These are phyloP conservation scores for Caenorhabditis briggsae DNA, from an alignment of 1,140 invertebrate species.

Conservation along the genomic window DNA sequence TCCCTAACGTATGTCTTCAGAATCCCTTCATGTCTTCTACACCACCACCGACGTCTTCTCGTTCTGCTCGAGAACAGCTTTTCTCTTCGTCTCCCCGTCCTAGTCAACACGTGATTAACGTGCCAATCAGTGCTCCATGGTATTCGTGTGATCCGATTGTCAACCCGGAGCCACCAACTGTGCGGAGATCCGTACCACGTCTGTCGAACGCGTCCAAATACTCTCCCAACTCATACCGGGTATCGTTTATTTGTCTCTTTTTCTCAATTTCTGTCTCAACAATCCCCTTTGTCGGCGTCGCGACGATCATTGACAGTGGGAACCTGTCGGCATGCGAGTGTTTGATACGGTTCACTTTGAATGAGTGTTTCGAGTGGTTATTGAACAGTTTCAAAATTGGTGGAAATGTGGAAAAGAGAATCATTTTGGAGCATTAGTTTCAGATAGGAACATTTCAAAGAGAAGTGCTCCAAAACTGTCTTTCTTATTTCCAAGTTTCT, in stretches of 20 bases:
- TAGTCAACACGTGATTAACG: constrained; percentile 50
- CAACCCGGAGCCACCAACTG: constrained; percentile 4
- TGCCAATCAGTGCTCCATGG: constrained; percentile 61
- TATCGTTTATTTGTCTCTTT: constrained; percentile 34
- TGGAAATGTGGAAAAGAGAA: too few relatives aligned
- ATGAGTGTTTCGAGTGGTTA: background rate
- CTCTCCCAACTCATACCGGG: constrained; percentile 39
- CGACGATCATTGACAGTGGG: constrained; percentile 15
- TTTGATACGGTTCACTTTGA: background rate
- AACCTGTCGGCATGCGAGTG: constrained; percentile 19
- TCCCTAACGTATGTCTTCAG: constrained; percentile 50
- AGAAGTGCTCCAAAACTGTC: too few relatives aligned
- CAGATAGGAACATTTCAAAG: too few relatives aligned
- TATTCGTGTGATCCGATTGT: constrained; percentile 32
- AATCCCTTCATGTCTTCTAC: constrained; percentile 43
- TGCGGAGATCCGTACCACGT: background rate
- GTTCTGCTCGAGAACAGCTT: constrained; percentile 27
- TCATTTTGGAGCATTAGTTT: too few relatives aligned
- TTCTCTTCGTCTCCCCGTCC: constrained; percentile 1
- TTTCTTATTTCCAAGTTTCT: too few relatives aligned
- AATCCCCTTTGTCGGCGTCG: constrained; percentile 16
- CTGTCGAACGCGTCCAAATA: constrained; percentile 51
- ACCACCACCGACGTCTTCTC: background rate
- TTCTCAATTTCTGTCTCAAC: background rate
- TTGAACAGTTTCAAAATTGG: background rate